Evolutionary conservation across 1,140 invertebrate species (phyloP).

Genomic region (Drosophila baimaii): DNA sequence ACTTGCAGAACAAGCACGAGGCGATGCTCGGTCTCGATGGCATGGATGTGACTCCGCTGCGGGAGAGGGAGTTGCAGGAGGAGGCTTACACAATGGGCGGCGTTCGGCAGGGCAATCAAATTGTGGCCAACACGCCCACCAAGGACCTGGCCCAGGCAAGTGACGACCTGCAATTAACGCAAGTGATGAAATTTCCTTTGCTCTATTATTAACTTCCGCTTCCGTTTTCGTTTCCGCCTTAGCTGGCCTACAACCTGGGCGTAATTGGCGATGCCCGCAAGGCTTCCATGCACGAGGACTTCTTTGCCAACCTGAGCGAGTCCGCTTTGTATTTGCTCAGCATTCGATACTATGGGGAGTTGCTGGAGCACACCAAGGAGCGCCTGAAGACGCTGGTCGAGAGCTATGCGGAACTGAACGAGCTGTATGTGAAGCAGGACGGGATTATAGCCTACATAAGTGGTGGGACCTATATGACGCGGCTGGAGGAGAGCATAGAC

Average conservation of each 20-base stretch:
- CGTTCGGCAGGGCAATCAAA: constrained; percentile 56
- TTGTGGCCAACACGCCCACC: constrained; percentile 76
- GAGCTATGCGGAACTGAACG: constrained; percentile 73
- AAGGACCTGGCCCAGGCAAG: constrained; percentile 78
- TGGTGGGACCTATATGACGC: constrained; percentile 79
- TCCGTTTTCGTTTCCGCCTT: background rate
- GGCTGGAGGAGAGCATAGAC: constrained; percentile 77
- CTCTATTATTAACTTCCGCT: constrained; percentile 16
- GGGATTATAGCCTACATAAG: constrained; percentile 81
- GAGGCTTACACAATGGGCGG: constrained; percentile 29
- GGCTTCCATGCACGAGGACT: constrained; percentile 84
- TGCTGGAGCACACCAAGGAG: constrained; percentile 72
- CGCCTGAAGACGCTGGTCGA: constrained; percentile 64
- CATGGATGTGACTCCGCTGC: constrained; percentile 19
- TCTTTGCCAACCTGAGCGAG: constrained; percentile 81
- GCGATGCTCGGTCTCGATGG: constrained; percentile 69
- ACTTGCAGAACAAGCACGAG: constrained; percentile 71
- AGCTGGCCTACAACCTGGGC: constrained; percentile 78
- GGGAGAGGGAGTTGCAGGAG: constrained; percentile 11
- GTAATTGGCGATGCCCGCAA: constrained; percentile 78
- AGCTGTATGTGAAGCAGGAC: constrained; percentile 79
- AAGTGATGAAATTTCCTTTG: constrained; percentile 10
- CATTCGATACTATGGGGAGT: constrained; percentile 73
- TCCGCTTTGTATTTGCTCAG: constrained; percentile 72
- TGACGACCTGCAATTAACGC: constrained; percentile 30